Evolutionary conservation across 2,113 vertebrate species (phyloP), one percentile per base, ranked within the genome.

Genomic region (Pelecanoides urinatrix): DNA sequence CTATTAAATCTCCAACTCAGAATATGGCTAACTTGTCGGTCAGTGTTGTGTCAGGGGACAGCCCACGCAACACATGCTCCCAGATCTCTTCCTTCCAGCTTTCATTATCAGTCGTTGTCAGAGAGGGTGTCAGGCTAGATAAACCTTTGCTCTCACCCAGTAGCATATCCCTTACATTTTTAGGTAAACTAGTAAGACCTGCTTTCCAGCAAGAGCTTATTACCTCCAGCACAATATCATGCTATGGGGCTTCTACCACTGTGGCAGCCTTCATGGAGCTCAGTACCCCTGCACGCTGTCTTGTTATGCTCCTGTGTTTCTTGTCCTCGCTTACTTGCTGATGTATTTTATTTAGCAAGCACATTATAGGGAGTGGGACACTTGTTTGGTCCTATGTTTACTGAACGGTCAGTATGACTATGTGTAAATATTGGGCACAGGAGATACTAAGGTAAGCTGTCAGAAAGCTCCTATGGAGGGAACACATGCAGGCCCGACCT

Each of bases 261-360:
- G 29, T 9, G 23, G 32, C 73, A 72, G 44, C 13, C 49, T 68
- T 36, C 38, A 44, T 4, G 7, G 66, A 90, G 34, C 25, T 36
- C 5, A 5, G 18, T 10, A 38, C 1, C 34, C 40, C 47, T 36
- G 32, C 10, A 22, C 0, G 0, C 7, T 19, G 4, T 11, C 38
- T 13, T 26, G 2, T 52, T 56, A 23, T 1, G 6, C 30, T 21
- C 58, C 58, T 6, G 0, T n/a, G 47, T 52, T 78, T 44, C 73
- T 71, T 50, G 5, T 50, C 26, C 26, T n/a, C n/a, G 45, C 30
- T 65, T 19, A 68, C 26, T 38, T 50, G 36, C n/a, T 36, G 16
- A 40, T 19, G 0, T 23, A 62, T 68, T 90, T 78, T 56, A 75
- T 56, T 82, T 47, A 89, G 18, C 44, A 10, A 13, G 14, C 10